A percentile compares a stretch with the other conserved stretches of the same genome.
These are phyloP conservation scores for Monodelphis domestica DNA, from an alignment of 2,797 vertebrate genomes.

Conservation along the genomic window DNA sequence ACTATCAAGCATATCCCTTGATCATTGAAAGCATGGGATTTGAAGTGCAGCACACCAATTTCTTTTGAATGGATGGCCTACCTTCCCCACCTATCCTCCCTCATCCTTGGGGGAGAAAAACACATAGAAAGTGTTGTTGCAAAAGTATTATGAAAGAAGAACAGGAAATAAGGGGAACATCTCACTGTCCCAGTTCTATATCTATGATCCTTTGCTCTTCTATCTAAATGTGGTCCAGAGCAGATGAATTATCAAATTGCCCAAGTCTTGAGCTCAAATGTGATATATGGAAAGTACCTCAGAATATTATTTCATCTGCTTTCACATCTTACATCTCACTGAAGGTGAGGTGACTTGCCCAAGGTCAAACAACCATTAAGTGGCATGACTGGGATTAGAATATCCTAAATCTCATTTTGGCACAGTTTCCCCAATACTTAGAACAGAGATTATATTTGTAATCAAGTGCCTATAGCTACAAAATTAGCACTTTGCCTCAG, in stretches of 20 bases:
- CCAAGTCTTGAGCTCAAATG: neutral
- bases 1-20: neutral
- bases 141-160: neutral
- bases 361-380: neutral
- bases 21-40: no score
- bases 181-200: neutral
- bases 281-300: neutral
- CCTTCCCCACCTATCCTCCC: neutral
- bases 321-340: neutral
- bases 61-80: neutral
- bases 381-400: neutral
- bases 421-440: neutral
- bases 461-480: neutral
- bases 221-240: neutral
- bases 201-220: neutral
- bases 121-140: neutral
- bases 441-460: neutral
- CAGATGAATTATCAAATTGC: neutral
- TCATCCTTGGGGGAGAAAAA: rapidly evolving
- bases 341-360: neutral
- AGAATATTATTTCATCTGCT: neutral
- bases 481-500: neutral
- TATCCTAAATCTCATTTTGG: neutral
- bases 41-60: neutral
- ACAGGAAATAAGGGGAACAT: neutral